A percentile compares a stretch with the other conserved stretches of the same genome.
These are phyloP conservation scores for Ramphastos sulfuratus DNA, from an alignment of 2,113 vertebrate species.

Conservation along the genomic window DNA sequence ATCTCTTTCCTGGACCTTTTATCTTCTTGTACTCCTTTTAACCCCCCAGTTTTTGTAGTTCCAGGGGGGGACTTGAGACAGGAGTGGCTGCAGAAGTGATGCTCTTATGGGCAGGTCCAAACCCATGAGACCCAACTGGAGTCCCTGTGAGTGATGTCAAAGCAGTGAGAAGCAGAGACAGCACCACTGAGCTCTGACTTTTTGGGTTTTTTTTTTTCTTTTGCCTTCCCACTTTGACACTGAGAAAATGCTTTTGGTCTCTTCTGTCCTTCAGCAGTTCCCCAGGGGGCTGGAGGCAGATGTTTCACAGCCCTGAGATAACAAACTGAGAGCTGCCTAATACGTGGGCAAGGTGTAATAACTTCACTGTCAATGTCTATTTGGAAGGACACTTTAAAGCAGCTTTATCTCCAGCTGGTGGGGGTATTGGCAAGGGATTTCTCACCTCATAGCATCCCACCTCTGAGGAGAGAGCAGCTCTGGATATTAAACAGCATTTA, in stretches of 20 bases:
- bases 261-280: not conserved
- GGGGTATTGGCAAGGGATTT: not conserved
- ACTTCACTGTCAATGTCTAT: not conserved
- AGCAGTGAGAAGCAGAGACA: not conserved
- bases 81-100: not conserved
- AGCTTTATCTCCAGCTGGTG: not conserved
- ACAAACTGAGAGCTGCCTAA: fast-evolving
- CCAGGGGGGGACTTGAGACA: not conserved
- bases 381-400: not conserved
- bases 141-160: not conserved
- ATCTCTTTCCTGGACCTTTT: not conserved
- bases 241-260: not conserved
- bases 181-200: fast-evolving
- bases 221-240: not conserved
- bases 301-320: not conserved
- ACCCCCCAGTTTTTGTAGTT: not conserved
- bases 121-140: fast-evolving
- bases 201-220: not conserved
- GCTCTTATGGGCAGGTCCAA: not conserved
- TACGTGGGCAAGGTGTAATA: fast-evolving
- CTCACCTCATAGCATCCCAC: not conserved
- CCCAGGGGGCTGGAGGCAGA: not conserved
- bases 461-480: not conserved
- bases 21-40: not conserved
- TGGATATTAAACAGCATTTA: not conserved